Conservation (phyloP, 2,113 vertebrate species). For the Phasianus colchicus region DNA sequence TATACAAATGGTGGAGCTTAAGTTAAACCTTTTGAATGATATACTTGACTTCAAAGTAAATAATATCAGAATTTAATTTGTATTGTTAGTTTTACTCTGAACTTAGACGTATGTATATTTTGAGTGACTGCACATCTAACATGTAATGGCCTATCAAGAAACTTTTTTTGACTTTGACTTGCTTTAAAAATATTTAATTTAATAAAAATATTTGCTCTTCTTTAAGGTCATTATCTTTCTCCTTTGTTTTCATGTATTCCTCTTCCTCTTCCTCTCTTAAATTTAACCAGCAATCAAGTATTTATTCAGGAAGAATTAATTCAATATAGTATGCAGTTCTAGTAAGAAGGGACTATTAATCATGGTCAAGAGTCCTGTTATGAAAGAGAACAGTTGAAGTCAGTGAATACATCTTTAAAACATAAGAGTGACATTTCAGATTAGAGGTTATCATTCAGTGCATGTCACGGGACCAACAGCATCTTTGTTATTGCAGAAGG, state of each 20-base stretch:
- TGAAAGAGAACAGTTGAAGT: not conserved
- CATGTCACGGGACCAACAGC: not conserved
- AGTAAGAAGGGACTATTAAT: rapidly evolving
- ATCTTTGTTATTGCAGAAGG: not conserved
- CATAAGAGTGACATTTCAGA: not conserved
- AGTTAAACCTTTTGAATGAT: not conserved
- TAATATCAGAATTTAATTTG: not conserved
- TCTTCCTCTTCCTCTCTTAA: not conserved
- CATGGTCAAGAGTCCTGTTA: not conserved
- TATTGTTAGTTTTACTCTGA: not conserved
- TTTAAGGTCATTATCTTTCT: not conserved
- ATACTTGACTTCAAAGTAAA: not conserved
- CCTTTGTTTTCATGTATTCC: not conserved
- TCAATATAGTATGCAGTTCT: not conserved
- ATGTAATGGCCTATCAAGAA: not conserved
- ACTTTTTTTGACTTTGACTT: not conserved
- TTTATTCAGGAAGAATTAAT: not conserved
- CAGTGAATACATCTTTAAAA: not conserved
- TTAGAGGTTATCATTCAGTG: not conserved
- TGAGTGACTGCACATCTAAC: not conserved
- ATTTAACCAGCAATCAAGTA: not conserved
- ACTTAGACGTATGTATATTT: not conserved
- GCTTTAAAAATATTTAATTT: not conserved
- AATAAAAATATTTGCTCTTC: not conserved
- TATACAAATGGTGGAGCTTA: not conserved